Percentiles rank a stretch among this genome's conserved stretches.
Evolutionary conservation across 2,888 invertebrate genomes (phyloP).

Genomic region (Heliconius erato): DNA sequence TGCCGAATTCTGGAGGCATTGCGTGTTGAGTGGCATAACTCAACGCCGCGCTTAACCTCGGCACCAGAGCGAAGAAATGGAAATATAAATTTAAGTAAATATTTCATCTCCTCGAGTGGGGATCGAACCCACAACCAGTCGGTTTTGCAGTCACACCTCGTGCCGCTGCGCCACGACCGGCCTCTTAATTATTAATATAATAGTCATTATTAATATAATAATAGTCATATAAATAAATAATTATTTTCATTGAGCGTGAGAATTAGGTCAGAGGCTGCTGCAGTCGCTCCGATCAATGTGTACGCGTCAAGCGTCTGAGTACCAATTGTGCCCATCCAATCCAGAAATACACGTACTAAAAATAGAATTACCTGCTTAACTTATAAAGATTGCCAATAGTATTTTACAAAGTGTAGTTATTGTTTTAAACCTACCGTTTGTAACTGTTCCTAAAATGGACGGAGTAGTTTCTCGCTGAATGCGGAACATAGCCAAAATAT

Average conservation of each 20-base stretch:
- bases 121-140: no score
- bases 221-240: background rate
- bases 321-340: slow-evolving; percentile 38
- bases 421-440: background rate
- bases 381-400: background rate
- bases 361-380: slow-evolving; percentile 60
- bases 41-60: no score
- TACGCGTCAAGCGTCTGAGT: slow-evolving; percentile 70
- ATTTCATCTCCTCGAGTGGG: no score
- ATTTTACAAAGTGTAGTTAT: background rate
- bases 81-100: no score
- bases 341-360: slow-evolving; percentile 63
- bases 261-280: slow-evolving; percentile 76
- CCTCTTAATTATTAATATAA: no score
- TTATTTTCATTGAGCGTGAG: slow-evolving; percentile 73
- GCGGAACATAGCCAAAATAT: no score
- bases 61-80: no score
- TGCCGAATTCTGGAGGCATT: no score
- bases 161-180: no score
- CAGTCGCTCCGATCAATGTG: slow-evolving; percentile 73
- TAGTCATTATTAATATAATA: no score
- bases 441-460: background rate
- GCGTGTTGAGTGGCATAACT: no score
- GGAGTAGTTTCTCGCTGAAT: background rate
- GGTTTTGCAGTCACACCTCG: no score